A percentile compares a stretch with the other conserved stretches of the same genome.
These are phyloP conservation scores for Trissoscelio sp. DNA, from an alignment of 2,888 invertebrate species.

Conservation along the genomic window DNA sequence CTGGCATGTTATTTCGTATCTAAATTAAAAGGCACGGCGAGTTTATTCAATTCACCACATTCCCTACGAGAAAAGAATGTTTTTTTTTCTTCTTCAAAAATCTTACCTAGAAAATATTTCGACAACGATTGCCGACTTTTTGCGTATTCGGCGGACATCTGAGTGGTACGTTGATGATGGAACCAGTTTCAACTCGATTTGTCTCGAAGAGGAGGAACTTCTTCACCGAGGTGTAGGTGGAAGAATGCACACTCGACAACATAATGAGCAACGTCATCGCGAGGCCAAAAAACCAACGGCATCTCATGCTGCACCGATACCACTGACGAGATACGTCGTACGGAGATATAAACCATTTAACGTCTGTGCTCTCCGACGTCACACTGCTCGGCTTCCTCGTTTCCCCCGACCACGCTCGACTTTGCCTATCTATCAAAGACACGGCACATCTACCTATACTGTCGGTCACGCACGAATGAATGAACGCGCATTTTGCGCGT, in stretches of 20 bases:
- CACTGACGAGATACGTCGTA: slow-evolving; percentile 68
- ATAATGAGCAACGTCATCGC: slow-evolving; percentile 62
- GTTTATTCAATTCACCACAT: slow-evolving; percentile 20
- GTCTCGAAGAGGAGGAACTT: slow-evolving; percentile 72
- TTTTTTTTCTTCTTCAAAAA: too few relatives aligned
- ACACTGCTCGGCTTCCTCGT: slow-evolving; percentile 44
- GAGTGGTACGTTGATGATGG: slow-evolving; percentile 77
- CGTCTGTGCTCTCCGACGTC: slow-evolving; percentile 47
- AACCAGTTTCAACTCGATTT: slow-evolving; percentile 69
- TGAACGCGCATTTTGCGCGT: too few relatives aligned
- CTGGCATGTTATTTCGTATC: slow-evolving; percentile 58
- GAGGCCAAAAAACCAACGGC: slow-evolving; percentile 61
- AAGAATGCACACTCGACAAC: slow-evolving; percentile 46
- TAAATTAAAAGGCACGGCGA: slow-evolving; percentile 47
- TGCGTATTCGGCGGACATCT: slow-evolving; percentile 76
- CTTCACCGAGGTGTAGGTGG: slow-evolving; percentile 54
- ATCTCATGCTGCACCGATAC: slow-evolving; percentile 72
- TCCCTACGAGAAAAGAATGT: background rate
- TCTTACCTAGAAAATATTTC: slow-evolving; percentile 76
- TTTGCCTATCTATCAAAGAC: slow-evolving; percentile 64
- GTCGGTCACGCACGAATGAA: too few relatives aligned
- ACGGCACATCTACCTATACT: too few relatives aligned
- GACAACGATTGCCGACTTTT: slow-evolving; percentile 77
- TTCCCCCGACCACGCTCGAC: slow-evolving; percentile 47
- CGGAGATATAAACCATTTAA: slow-evolving; percentile 66